Base-by-base conservation (phyloP, 2,113 vertebrate species). In the Neodontobutis hainanensis region DNA sequence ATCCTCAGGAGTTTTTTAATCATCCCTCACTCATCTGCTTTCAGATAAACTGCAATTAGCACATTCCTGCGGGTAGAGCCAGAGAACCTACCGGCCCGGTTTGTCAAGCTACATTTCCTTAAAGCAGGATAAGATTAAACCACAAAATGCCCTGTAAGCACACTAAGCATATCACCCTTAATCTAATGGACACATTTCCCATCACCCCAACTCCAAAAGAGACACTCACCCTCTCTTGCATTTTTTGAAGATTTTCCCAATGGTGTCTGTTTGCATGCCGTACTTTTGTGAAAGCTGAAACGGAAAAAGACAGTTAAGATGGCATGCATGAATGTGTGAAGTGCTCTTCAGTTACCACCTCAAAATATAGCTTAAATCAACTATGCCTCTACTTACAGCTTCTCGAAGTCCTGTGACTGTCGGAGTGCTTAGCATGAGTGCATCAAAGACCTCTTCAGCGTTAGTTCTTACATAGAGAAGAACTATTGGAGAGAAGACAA, bases 261-360 rank as follows among this genome's bases (percentile, higher is more conserved):
- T 97, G 86, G 94, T 95, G 85, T 97, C 95, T 85, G 94, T 94
- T 38, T 94, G 95, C 82, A 99, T 82, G n/a, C 95, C 93, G 0
- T 99, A 99, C 87, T 99, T 99, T 91, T 98, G 95, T 85, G 97
- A 99, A 90, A 99, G 96, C 97, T 99, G 87, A 91, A 74, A 71
- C 56, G 36, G 11, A 61, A 69, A 0, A 42, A 78, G 49, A 69
- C 36, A 50, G 60, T 82, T 69, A 81, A 62, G 19, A 4, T 42
- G 44, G 63, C 10, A 36, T 35, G 12, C 34, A 27, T 19, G 15
- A 50, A 50, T 19, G 48, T 19, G 5, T 52, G 34, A 52, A 14
- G 27, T 12, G 27, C 34, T 35, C 11, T 6, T 55, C 5, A 55
- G 11, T 14, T 11, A 11, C 3, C 8, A 49, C 10, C 2, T 27